Evolutionary conservation across 2,113 vertebrate species (phyloP).

Genomic region (Oreamnos americanus): DNA sequence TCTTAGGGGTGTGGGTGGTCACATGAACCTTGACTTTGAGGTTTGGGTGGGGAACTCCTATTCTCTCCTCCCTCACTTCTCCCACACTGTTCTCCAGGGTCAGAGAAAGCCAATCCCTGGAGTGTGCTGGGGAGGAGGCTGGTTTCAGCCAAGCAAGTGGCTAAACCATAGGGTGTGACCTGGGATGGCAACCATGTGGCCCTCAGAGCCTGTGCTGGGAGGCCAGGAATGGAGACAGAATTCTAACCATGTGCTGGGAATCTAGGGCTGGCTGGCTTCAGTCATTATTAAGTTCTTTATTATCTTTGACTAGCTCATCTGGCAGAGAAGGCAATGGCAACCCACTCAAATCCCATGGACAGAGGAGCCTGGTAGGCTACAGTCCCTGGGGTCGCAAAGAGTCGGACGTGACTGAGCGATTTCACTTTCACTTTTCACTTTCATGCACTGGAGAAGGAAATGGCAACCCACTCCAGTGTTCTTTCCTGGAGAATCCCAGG

Average conservation of each 20-base stretch:
- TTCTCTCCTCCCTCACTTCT: accelerated
- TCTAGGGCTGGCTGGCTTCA: background rate
- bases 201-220: background rate
- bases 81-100: background rate
- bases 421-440: background rate
- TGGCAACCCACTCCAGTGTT: background rate
- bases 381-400: background rate
- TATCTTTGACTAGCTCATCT: background rate
- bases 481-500: background rate
- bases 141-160: background rate
- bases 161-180: background rate
- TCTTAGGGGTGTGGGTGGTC: background rate
- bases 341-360: background rate
- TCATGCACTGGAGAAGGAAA: background rate
- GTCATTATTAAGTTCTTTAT: background rate
- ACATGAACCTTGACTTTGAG: background rate
- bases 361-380: background rate
- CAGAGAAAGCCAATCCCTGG: background rate
- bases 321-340: background rate
- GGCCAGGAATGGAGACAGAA: background rate
- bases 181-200: too few relatives aligned
- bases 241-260: background rate
- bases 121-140: background rate
- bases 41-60: background rate
- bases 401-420: accelerated